Percentiles rank a stretch among this genome's conserved stretches.
These are phyloP conservation scores for Ursus arctos DNA, from an alignment of 2,113 vertebrate species.

Conservation along the genomic window DNA sequence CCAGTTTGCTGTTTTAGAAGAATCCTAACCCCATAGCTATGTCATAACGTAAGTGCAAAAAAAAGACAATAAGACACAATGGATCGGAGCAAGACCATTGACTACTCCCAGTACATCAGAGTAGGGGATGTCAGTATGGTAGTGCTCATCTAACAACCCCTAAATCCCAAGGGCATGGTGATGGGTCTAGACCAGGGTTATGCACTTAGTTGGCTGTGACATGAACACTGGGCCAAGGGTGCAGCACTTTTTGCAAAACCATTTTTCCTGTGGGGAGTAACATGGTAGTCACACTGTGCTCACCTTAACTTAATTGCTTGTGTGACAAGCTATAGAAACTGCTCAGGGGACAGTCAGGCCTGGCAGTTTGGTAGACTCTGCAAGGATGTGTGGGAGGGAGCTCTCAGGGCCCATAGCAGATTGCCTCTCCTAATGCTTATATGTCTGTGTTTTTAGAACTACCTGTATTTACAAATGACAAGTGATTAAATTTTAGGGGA, in stretches of 20 bases:
- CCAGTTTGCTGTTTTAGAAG: neutral
- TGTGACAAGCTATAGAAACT: neutral
- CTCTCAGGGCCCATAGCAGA: neutral
- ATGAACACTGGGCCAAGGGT: neutral
- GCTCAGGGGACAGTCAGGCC: neutral
- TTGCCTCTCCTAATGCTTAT: neutral
- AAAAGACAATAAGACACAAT: neutral
- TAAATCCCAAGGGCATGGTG: neutral
- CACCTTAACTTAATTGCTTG: neutral
- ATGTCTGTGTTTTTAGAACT: neutral
- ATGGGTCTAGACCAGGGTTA: neutral
- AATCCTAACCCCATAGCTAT: neutral
- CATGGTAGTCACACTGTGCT: neutral
- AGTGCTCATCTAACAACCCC: rapidly evolving
- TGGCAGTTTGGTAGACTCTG: neutral
- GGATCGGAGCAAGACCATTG: neutral
- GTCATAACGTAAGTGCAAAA: neutral
- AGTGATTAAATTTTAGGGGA: neutral
- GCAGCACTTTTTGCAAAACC: neutral
- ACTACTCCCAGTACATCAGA: neutral
- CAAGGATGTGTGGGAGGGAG: neutral
- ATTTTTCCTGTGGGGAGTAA: neutral
- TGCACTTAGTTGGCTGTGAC: neutral
- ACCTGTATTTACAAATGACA: neutral
- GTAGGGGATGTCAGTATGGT: neutral